phyloP scores from a whole-genome alignment of 2,888 invertebrate genomes.

The Hemistola chrysoprasaria region DNA sequence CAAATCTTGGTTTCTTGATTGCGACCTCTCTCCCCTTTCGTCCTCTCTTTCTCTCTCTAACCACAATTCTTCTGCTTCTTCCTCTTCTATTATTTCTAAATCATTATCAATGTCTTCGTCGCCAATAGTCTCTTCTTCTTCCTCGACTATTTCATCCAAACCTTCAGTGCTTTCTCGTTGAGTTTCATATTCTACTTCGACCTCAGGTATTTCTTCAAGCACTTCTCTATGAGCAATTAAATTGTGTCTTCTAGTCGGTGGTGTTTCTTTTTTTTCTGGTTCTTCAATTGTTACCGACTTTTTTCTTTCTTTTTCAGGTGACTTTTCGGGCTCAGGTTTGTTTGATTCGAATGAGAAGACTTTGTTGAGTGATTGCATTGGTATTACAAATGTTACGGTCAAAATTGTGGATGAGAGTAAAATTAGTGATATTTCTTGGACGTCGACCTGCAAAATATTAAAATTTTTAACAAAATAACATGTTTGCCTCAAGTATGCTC shows the following conservation, averaged over 20 bases:
- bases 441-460: constrained; percentile 73
- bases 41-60: constrained; percentile 55
- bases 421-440: constrained; percentile 79
- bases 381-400: constrained; percentile 85
- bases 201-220: constrained; percentile 73
- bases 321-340: constrained; percentile 27
- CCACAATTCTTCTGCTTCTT: constrained; percentile 63
- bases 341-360: constrained; percentile 44
- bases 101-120: constrained; percentile 49
- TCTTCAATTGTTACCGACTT: constrained; percentile 26
- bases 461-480: constrained; percentile 4
- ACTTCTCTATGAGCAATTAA: constrained; percentile 70
- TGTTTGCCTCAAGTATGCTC: no score
- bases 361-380: constrained; percentile 81
- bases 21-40: constrained; percentile 44
- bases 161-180: constrained; percentile 60
- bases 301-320: constrained; percentile 26
- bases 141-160: constrained; percentile 70
- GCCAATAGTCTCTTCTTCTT: constrained; percentile 65
- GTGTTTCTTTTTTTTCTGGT: constrained; percentile 38
- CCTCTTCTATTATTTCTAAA: constrained; percentile 66
- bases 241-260: constrained; percentile 44
- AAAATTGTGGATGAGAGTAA: constrained; percentile 76
- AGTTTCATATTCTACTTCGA: constrained; percentile 65
- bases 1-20: constrained; percentile 56